phyloP scores from a whole-genome alignment of 2,888 invertebrate species.

The Diarsia dahlii region DNA sequence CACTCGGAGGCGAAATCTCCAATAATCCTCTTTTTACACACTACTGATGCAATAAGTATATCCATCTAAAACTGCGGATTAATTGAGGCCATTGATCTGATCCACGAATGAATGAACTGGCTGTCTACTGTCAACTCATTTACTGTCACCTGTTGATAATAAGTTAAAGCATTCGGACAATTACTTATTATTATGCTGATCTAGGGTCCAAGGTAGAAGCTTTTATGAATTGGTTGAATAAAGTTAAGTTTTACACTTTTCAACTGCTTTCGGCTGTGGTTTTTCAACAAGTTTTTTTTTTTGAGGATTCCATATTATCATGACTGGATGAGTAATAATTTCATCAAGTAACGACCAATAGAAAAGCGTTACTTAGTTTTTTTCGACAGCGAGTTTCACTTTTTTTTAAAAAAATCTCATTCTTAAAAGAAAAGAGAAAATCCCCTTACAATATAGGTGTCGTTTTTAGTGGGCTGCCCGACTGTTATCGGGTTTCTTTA shows the following conservation, averaged over 20 bases:
- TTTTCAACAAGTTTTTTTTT: too few relatives aligned
- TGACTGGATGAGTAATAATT: not conserved
- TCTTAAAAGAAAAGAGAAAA: not conserved
- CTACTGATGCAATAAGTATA: not conserved
- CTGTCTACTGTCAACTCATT: not conserved
- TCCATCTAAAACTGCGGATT: not conserved
- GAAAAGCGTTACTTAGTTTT: not conserved
- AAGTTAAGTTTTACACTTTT: not conserved
- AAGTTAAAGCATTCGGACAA: conserved; percentile 16
- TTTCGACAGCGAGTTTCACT: not conserved
- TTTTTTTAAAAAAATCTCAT: not conserved
- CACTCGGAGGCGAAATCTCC: not conserved
- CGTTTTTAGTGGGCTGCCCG: not conserved
- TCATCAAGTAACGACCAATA: not conserved
- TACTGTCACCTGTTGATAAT: conserved; percentile 51
- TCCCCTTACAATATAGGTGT: not conserved
- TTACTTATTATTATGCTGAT: not conserved
- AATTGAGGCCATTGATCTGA: conserved; percentile 9
- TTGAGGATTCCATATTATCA: too few relatives aligned
- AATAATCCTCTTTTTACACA: not conserved
- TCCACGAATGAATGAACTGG: conserved; percentile 18
- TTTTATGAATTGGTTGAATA: not conserved
- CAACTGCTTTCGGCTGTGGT: too few relatives aligned
- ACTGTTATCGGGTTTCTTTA: not conserved
- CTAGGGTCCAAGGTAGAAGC: conserved; percentile 25